Percentiles rank a stretch among this genome's conserved stretches.
phyloP scores from a whole-genome alignment of 2,888 invertebrate species.

The Atethmia centrago region DNA sequence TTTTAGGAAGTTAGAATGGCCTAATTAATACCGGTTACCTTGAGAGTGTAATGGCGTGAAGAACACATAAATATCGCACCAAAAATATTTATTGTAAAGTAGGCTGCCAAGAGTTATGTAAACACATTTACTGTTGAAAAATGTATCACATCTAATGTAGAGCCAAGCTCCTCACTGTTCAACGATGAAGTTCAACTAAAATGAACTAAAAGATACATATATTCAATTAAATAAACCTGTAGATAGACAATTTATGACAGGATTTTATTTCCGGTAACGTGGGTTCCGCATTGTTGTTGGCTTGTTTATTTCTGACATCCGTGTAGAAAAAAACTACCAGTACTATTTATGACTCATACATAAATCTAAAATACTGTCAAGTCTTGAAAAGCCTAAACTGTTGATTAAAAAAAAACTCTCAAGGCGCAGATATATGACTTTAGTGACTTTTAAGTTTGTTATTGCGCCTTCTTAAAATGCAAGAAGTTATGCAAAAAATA shows the following conservation, averaged over 20 bases:
- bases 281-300: background rate
- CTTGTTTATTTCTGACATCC: conserved; percentile 2
- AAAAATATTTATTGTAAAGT: too few relatives aligned
- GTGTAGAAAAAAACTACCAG: background rate
- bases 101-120: too few relatives aligned
- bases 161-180: background rate
- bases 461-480: too few relatives aligned
- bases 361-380: background rate
- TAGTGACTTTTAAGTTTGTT: too few relatives aligned
- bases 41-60: conserved; percentile 21
- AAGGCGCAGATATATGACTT: too few relatives aligned
- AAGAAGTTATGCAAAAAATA: too few relatives aligned
- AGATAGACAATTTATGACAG: background rate
- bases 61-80: background rate
- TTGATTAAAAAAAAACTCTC: too few relatives aligned
- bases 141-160: too few relatives aligned
- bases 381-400: background rate
- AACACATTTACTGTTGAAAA: too few relatives aligned
- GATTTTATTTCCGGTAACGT: conserved; percentile 18
- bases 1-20: too few relatives aligned
- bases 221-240: background rate
- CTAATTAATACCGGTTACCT: conserved; percentile 21
- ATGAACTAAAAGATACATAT: too few relatives aligned
- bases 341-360: background rate
- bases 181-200: background rate